A percentile compares a stretch with the other conserved stretches of the same genome.
These are phyloP conservation scores for Hyla sarda DNA, from an alignment of 2,113 vertebrate species.

Conservation along the genomic window DNA sequence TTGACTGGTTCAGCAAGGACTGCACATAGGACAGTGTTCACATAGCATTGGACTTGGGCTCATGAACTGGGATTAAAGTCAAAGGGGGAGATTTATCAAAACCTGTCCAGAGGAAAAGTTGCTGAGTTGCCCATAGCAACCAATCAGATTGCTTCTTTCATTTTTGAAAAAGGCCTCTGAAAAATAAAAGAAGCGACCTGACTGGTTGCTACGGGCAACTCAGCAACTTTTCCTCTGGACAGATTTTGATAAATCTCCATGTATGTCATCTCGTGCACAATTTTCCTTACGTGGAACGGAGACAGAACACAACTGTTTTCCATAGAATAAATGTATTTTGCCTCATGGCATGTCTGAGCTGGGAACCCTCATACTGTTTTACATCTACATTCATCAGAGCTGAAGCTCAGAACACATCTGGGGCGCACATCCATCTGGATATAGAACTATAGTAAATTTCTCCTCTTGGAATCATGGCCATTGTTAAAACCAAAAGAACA, in stretches of 20 bases:
- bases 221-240: no score
- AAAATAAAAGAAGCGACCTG: no score
- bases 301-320: conserved; percentile 36
- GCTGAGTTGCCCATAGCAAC: no score
- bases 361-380: conserved; percentile 47
- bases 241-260: no score
- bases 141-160: no score
- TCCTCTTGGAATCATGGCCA: neutral
- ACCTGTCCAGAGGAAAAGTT: no score
- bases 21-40: no score
- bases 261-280: neutral
- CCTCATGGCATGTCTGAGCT: conserved; percentile 13
- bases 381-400: conserved; percentile 30
- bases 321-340: conserved; percentile 44
- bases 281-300: conserved; percentile 12
- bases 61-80: no score
- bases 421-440: conserved; percentile 59
- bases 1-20: no score
- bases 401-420: conserved; percentile 56
- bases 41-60: neutral
- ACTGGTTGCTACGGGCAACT: no score
- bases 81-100: no score
- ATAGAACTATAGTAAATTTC: neutral
- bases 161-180: no score
- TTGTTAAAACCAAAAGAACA: neutral